Percentiles rank a stretch among this genome's conserved stretches.
Conservation (phyloP, 2,113 vertebrate genomes). For the Syngnathoides biaculeatus region DNA sequence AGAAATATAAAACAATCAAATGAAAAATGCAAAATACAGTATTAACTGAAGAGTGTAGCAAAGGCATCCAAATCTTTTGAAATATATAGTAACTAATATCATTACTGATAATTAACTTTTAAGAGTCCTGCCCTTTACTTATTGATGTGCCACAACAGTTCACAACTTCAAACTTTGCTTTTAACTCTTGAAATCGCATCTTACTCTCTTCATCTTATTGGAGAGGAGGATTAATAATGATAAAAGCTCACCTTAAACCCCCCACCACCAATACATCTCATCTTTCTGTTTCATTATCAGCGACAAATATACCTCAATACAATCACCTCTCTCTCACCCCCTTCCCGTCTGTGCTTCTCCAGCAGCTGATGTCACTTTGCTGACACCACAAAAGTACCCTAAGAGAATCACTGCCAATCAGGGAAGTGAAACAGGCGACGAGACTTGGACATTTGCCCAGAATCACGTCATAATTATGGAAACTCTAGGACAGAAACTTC, state of each 20-base stretch:
- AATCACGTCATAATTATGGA: conserved; percentile 35
- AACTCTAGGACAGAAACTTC: conserved; percentile 30
- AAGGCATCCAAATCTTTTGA: not conserved
- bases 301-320: conserved; percentile 2
- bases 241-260: conserved; percentile 66
- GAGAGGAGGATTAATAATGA: conserved; percentile 52
- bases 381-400: conserved; percentile 64
- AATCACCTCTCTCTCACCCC: conserved; percentile 26
- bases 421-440: conserved; percentile 27
- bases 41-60: not conserved
- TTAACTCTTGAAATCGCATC: conserved; percentile 40
- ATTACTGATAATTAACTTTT: not conserved
- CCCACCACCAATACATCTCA: conserved; percentile 17
- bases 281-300: conserved; percentile 12
- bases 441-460: conserved; percentile 37
- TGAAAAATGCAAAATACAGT: not conserved
- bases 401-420: not conserved
- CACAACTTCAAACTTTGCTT: conserved; percentile 34
- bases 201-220: conserved; percentile 24
- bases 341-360: conserved; percentile 25
- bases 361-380: conserved; percentile 71
- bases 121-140: not conserved
- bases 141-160: not conserved
- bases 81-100: not conserved
- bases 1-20: too few relatives aligned